Evolutionary conservation across 2,797 vertebrate genomes (phyloP).

Genomic region (Sebastes nivosus): DNA sequence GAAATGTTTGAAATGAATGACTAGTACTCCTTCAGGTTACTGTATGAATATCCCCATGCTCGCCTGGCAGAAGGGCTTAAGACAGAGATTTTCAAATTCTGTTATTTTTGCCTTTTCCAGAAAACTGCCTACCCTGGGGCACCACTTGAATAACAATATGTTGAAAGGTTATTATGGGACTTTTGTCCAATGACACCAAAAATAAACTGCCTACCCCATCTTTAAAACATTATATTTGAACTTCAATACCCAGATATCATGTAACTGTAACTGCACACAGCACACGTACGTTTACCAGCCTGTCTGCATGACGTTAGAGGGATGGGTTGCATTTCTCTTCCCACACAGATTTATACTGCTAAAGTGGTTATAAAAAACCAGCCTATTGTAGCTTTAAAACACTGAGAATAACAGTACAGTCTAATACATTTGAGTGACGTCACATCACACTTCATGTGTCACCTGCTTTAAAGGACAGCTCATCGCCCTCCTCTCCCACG

Average conservation of each 20-base stretch:
- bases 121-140: too few relatives aligned
- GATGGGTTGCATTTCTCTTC: not conserved
- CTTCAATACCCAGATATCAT: not conserved
- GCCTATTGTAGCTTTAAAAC: not conserved
- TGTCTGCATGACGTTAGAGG: not conserved
- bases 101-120: too few relatives aligned
- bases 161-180: not conserved
- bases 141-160: not conserved
- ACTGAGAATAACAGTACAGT: not conserved
- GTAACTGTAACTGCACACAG: not conserved
- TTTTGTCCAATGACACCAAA: too few relatives aligned
- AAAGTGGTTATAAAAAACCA: not conserved
- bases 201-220: too few relatives aligned
- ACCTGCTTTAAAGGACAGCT: conserved; percentile 87
- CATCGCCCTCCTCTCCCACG: conserved; percentile 82
- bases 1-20: too few relatives aligned
- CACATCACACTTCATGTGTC: conserved; percentile 42
- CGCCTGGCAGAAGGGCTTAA: too few relatives aligned
- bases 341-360: not conserved
- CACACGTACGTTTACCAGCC: not conserved
- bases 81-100: too few relatives aligned
- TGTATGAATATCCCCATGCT: too few relatives aligned
- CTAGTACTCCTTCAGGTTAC: too few relatives aligned
- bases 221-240: not conserved
- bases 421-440: not conserved